Conservation (phyloP, 64 coral and sea anemone genomes). For the Acropora yongei region DNA sequence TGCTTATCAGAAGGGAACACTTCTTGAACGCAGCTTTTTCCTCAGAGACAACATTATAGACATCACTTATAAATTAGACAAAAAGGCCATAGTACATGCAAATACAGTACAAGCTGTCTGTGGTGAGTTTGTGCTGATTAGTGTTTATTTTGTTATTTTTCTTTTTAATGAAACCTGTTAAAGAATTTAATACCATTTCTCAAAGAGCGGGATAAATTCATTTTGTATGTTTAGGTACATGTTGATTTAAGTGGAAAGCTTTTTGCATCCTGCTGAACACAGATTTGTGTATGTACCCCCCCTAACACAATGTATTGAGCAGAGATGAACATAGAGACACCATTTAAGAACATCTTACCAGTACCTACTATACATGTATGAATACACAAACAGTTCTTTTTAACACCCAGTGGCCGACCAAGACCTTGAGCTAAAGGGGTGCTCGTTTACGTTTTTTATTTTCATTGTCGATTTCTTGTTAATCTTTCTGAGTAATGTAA, state of each 20-base stretch:
- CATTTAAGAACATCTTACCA: conserved; percentile 9
- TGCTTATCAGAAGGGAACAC: conserved; percentile 1
- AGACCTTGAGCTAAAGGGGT: neutral
- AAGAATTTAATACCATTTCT: neutral
- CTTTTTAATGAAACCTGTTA: neutral
- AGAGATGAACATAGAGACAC: neutral
- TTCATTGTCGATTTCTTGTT: neutral
- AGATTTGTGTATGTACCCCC: conserved; percentile 6
- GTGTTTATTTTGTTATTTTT: too few relatives aligned
- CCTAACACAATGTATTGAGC: neutral
- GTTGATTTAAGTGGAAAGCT: neutral
- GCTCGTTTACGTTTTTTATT: neutral
- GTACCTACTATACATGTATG: neutral
- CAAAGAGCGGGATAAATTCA: too few relatives aligned
- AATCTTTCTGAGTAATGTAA: neutral
- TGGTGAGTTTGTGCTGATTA: too few relatives aligned
- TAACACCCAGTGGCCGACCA: conserved; percentile 1
- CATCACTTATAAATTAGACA: conserved; percentile 45
- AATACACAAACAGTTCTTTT: neutral
- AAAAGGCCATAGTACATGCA: too few relatives aligned
- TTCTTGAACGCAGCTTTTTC: conserved; percentile 12
- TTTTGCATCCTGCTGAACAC: neutral
- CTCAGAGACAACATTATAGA: conserved; percentile 48
- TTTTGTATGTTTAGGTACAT: neutral
- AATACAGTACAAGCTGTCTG: too few relatives aligned